Evolutionary conservation across 2,797 vertebrate species (phyloP), one percentile per base, ranked within the genome.

Genomic region (Antennarius maculatus): DNA sequence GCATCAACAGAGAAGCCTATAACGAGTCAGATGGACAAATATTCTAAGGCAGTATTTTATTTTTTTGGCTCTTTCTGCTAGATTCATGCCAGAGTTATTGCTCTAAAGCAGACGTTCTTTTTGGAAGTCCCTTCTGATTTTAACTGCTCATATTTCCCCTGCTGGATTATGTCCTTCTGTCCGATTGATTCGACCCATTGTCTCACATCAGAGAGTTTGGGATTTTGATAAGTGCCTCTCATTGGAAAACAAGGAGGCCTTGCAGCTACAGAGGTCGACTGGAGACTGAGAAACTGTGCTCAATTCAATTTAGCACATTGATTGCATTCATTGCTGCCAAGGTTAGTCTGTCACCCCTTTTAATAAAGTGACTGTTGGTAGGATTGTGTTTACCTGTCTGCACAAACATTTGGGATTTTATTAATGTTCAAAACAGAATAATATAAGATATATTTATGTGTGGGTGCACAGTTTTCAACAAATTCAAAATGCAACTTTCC

Each of bases 321-420:
- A 79, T 66, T 77, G 54, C 23, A 31, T 80, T 81, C 67, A 76
- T 67, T 47, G 71, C 77, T 72, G 86, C 77, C 71, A 76, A 47
- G 47, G 80, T 77, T 60, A 56, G 69, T 65, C 47, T 64, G 42
- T 71, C 61, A 73, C 65, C 76, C 64, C 54, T 42, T 83, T 82
- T 78, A 75, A 79, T 79, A 76, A 70, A 80, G 78, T 57, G 58
- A 46, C 70, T 39, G 1, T 74, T 64, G 12, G 34, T 55, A 59
- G 69, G 66, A 66, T 66, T 1, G 48, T 55, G 71, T 65, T 56
- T 54, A 61, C 67, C 68, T 60, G 67, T 56, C 59, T 57, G 68
- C 29, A 29, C 64, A 57, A 56, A 54, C 37, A 45, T 61, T 52
- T 61, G 53, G 0, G 18, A 15, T 42, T 45, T 61, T 65, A 59